Evolutionary conservation across 2,888 invertebrate species (phyloP).

Genomic region (Dasypolia templi): DNA sequence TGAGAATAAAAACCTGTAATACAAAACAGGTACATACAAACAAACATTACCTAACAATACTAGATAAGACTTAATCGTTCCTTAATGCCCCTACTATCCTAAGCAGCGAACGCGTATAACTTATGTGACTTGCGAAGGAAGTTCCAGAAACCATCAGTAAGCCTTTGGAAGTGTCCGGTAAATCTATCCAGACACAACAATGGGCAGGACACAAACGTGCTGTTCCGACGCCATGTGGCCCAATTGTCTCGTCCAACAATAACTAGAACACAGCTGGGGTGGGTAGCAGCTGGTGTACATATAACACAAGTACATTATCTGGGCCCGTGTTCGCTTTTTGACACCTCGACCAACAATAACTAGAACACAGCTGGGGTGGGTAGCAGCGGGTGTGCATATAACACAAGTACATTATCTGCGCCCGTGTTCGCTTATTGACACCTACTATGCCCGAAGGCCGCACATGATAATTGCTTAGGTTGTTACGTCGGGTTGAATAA

Average conservation of each 20-base stretch:
- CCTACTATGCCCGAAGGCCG: slow-evolving; percentile 58
- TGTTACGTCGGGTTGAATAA: slow-evolving; percentile 68
- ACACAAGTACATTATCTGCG: slow-evolving; percentile 48
- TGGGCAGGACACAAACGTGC: slow-evolving; percentile 52
- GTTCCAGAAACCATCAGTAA: slow-evolving; percentile 52
- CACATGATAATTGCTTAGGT: slow-evolving; percentile 72
- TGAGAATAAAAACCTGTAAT: slow-evolving; percentile 12
- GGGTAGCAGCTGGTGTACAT: slow-evolving; percentile 21
- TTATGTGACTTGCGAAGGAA: slow-evolving; percentile 47
- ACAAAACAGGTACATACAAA: background rate
- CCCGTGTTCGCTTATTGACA: slow-evolving; percentile 59
- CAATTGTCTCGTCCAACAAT: slow-evolving; percentile 62
- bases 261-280: slow-evolving; percentile 53
- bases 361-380: slow-evolving; percentile 48
- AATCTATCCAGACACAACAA: slow-evolving; percentile 62
- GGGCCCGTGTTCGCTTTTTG: slow-evolving; percentile 42
- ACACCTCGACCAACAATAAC: slow-evolving; percentile 59
- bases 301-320: slow-evolving; percentile 51
- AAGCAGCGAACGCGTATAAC: slow-evolving; percentile 18
- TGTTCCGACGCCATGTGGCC: slow-evolving; percentile 39
- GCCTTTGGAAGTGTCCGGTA: slow-evolving; percentile 51
- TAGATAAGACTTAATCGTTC: slow-evolving; percentile 2
- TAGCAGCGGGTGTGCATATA: slow-evolving; percentile 29
- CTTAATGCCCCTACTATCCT: slow-evolving; percentile 1
- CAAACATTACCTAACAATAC: slow-evolving; percentile 3